phyloP scores from a whole-genome alignment of 2,113 vertebrate species.

The Vireo altiloquus region DNA sequence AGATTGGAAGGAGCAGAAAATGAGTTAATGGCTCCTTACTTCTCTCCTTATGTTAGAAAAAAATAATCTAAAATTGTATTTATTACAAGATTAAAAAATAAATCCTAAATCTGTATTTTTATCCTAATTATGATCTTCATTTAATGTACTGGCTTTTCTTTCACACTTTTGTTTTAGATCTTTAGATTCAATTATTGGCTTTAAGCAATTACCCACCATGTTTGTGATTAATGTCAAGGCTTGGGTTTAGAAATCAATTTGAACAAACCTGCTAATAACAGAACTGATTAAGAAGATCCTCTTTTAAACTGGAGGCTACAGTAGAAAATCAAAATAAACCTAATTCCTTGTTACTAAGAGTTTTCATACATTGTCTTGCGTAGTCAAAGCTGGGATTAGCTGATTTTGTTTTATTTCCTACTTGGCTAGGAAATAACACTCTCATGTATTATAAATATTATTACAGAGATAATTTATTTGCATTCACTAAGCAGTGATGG shows the following conservation, averaged over 20 bases:
- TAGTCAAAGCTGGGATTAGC: background rate
- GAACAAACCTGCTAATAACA: conserved; percentile 27
- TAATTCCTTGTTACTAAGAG: background rate
- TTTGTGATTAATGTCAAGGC: conserved; percentile 34
- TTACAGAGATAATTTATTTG: background rate
- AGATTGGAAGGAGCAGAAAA: background rate
- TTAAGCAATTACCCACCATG: conserved; percentile 22
- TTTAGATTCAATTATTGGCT: conserved; percentile 48
- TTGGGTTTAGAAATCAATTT: conserved; percentile 40
- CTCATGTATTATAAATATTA: conserved; percentile 1
- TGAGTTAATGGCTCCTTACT: background rate
- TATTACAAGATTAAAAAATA: conserved; percentile 63
- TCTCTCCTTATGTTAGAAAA: background rate
- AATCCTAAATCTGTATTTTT: background rate
- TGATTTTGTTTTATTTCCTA: background rate
- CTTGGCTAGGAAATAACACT: background rate
- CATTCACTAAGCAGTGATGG: background rate
- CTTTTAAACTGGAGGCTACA: background rate
- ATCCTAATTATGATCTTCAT: conserved; percentile 13
- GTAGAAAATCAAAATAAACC: conserved; percentile 9
- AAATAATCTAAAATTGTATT: background rate
- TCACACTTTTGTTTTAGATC: conserved; percentile 17
- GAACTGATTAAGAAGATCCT: conserved; percentile 33
- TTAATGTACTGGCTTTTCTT: conserved; percentile 32
- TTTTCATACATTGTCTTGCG: background rate